These are phyloP conservation scores for Anthopleura sola DNA, from an alignment of 64 coral and sea anemone genomes.

Conservation along the genomic window DNA sequence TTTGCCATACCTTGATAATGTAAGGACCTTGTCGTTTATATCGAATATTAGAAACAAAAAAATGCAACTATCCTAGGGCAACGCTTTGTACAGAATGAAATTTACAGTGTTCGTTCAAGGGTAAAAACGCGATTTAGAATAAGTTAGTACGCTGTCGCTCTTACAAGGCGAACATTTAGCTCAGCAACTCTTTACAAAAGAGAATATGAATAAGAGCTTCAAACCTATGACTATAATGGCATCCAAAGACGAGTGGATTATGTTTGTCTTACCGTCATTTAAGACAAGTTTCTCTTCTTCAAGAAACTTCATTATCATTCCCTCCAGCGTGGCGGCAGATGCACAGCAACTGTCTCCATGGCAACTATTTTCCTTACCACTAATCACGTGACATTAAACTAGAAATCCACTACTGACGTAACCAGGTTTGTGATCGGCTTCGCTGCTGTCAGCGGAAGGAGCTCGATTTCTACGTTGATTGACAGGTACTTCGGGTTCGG, in stretches of 20 bases:
- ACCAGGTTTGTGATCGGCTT: constrained; percentile 34
- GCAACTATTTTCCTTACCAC: background rate
- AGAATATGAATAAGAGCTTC: background rate
- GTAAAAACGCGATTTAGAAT: background rate
- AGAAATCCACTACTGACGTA: constrained; percentile 54
- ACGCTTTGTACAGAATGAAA: background rate
- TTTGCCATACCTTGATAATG: background rate
- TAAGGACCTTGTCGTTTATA: background rate
- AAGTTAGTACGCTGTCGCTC: background rate
- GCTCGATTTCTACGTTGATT: constrained; percentile 24
- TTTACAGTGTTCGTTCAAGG: background rate
- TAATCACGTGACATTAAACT: constrained; percentile 13
- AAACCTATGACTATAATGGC: background rate
- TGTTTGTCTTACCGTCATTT: background rate
- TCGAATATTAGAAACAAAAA: background rate
- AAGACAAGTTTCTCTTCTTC: no score
- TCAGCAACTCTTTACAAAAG: background rate
- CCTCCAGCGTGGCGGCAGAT: background rate
- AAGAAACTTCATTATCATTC: background rate
- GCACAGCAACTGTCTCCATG: background rate
- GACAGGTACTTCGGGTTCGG: constrained; percentile 61
- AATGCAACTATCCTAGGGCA: background rate
- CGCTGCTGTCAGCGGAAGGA: constrained; percentile 13
- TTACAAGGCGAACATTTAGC: background rate
- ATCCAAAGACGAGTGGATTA: background rate